These are phyloP conservation scores for Tenthredo scrophulariae DNA, from an alignment of 2,888 invertebrate species.

Conservation along the genomic window DNA sequence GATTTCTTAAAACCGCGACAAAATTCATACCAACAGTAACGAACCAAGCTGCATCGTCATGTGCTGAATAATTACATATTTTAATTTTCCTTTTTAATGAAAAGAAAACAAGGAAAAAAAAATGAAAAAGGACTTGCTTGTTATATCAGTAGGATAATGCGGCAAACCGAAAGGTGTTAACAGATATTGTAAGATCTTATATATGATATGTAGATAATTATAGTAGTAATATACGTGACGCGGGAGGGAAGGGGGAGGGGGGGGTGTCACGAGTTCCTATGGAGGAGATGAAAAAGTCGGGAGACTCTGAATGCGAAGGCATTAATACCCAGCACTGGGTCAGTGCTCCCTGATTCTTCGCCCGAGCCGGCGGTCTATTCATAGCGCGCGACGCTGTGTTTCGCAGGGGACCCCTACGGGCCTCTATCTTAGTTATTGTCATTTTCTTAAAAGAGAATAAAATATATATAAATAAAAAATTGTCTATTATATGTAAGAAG, in stretches of 20 bases:
- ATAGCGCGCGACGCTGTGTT: conserved; percentile 56
- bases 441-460: not conserved
- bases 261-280: not conserved
- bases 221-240: not conserved
- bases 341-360: conserved; percentile 74
- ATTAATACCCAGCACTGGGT: conserved; percentile 66
- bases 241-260: no score
- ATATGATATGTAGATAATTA: not conserved
- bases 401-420: not conserved
- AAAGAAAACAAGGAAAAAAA: not conserved
- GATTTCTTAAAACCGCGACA: not conserved
- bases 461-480: not conserved
- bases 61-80: no score
- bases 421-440: not conserved
- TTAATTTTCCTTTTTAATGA: not conserved
- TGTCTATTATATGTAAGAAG: not conserved
- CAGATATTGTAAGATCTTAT: not conserved
- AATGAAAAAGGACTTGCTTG: not conserved
- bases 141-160: not conserved
- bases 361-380: conserved; percentile 68
- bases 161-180: not conserved
- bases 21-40: not conserved
- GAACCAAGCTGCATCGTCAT: not conserved
- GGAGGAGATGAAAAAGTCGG: not conserved
- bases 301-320: conserved; percentile 24